Conservation (phyloP, 2,888 invertebrate genomes). For the Macrosiphum euphorbiae region DNA sequence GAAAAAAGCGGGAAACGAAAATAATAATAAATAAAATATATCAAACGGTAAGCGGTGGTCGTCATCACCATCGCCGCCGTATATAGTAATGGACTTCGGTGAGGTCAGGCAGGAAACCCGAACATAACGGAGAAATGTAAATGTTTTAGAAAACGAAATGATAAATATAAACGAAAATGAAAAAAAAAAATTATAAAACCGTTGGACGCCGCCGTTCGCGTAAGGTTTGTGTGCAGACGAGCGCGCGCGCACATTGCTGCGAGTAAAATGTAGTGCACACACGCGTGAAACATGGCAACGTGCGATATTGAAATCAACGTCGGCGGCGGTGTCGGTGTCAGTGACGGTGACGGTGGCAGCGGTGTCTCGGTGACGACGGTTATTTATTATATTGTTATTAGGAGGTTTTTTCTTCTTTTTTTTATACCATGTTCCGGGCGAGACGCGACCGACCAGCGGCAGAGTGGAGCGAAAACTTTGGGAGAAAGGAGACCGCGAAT, state of each 20-base stretch:
- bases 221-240: background rate
- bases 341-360: constrained; percentile 7
- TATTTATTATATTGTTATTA: constrained; percentile 43
- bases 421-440: background rate
- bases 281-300: constrained; percentile 61
- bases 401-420: background rate
- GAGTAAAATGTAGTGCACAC: constrained; percentile 42
- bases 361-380: background rate
- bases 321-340: constrained; percentile 24
- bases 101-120: constrained; percentile 51
- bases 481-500: constrained; percentile 17
- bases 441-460: background rate
- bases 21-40: constrained; percentile 30
- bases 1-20: background rate
- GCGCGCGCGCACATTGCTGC: background rate
- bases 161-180: background rate
- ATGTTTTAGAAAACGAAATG: constrained; percentile 43
- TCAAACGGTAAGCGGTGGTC: background rate
- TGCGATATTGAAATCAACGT: constrained; percentile 57
- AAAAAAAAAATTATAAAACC: constrained; percentile 26
- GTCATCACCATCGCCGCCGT: background rate
- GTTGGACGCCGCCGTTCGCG: background rate
- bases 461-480: background rate
- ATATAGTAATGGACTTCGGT: background rate
- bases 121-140: constrained; percentile 31